Conservation (phyloP, 2,888 invertebrate genomes). For the Epinotia nisella region DNA sequence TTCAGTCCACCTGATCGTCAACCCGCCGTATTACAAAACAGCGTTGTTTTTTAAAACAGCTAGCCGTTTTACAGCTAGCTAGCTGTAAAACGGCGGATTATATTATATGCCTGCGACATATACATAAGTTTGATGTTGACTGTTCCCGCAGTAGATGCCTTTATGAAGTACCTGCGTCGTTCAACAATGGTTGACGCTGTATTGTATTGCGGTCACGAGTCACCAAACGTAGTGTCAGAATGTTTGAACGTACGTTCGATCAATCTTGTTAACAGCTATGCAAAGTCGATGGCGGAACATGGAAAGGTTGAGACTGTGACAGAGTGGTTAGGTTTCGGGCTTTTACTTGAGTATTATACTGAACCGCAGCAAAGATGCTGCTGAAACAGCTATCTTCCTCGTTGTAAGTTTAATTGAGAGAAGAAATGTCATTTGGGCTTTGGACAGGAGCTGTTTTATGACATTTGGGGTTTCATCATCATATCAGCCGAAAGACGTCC, state of each 20-base stretch:
- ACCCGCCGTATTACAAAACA: too few relatives aligned
- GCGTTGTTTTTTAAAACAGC: too few relatives aligned
- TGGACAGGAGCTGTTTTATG: too few relatives aligned
- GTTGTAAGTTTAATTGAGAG: not conserved
- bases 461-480: too few relatives aligned
- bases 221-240: not conserved
- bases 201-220: constrained; percentile 2
- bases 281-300: not conserved
- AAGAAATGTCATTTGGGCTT: too few relatives aligned
- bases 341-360: not conserved
- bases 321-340: not conserved
- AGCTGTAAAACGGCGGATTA: too few relatives aligned
- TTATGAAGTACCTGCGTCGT: not conserved
- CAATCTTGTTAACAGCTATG: constrained; percentile 3
- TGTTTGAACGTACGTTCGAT: constrained; percentile 2
- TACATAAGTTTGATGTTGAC: not conserved
- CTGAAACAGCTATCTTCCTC: not conserved
- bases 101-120: too few relatives aligned
- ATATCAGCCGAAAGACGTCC: too few relatives aligned
- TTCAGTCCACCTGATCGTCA: too few relatives aligned
- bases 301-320: not conserved
- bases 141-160: not conserved
- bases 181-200: not conserved
- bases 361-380: not conserved
- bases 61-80: too few relatives aligned